Base-by-base conservation (phyloP, 2,797 vertebrate species). In the Mallotus villosus region DNA sequence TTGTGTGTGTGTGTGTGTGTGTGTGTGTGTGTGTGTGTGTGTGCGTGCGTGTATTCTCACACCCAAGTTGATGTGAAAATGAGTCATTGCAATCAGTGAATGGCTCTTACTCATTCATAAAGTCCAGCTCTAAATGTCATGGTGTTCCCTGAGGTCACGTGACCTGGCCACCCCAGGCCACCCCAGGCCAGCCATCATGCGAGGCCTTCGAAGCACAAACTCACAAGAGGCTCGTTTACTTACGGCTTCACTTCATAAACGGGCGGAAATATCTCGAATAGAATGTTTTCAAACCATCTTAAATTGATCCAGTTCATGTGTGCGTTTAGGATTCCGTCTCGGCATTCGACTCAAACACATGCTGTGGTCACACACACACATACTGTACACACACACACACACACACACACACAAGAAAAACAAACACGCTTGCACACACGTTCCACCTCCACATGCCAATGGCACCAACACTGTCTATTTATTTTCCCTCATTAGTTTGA, bases 401-500 rank as follows among this genome's bases (percentile, higher is more conserved):
- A n/a, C 21, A 41, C 41, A 66, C 2, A 53, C 65, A 55, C 46
- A 67, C 66, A 67, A 4, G n/a, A 53, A 49, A 68, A 16, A 29
- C 51, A 68, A 11, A 29, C 29, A 68, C 53, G 61, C 19, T 59
- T 51, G 61, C 62, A 72, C 32, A 59, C 5, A 68, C 57, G 57
- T 73, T 71, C 76, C 79, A 74, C 77, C 78, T 85, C 76, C 78
- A 78, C 78, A 84, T 63, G 81, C 79, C 82, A 84, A 67, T 78
- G 84, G 78, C 19, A 14, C 61, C 73, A 55, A 9, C 37, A 41
- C 78, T 67, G 79, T 87, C 78, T 88, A 87, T 89, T 89, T 88
- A 86, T 85, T 90, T 83, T 81, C 82, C 84, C 89, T 90, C 84
- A 87, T 90, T 91, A 88, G 86, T 74, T 85, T 88, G 82, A 91